phyloP scores from a whole-genome alignment of 2,797 vertebrate species.

The Takifugu rubripes region DNA sequence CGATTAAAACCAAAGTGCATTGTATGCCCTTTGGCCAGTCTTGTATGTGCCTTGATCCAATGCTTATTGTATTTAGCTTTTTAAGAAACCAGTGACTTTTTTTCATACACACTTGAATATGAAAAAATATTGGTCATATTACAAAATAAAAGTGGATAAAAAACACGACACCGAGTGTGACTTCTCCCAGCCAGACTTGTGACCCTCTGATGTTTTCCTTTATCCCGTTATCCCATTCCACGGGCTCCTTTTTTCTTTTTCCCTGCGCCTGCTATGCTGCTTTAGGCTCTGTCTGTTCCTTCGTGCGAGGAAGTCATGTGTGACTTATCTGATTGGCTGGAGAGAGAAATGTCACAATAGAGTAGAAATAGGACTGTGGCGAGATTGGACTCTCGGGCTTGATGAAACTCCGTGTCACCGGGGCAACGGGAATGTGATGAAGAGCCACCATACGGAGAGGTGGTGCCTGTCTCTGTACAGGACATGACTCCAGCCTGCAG shows the following conservation, averaged over 20 bases:
- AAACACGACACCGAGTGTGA: conserved; percentile 58
- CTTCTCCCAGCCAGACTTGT: conserved; percentile 13
- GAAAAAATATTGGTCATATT: conserved; percentile 97
- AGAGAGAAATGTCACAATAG: conserved; percentile 64
- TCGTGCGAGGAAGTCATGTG: conserved; percentile 69
- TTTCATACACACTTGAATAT: conserved; percentile 97
- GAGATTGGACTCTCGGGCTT: conserved; percentile 64
- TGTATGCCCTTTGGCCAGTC: conserved; percentile 99
- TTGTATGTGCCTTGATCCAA: conserved; percentile 99
- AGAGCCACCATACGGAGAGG: conserved; percentile 67
- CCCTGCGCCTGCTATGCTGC: conserved; percentile 53
- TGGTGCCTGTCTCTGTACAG: conserved; percentile 59
- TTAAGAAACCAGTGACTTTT: conserved; percentile 93
- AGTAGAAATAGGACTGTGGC: conserved; percentile 65
- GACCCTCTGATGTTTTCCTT: not conserved
- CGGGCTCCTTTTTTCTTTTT: conserved; percentile 9
- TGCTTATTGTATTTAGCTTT: conserved; percentile 99
- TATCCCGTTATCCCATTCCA: conserved; percentile 1
- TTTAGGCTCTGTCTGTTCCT: conserved; percentile 70
- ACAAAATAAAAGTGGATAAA: conserved; percentile 92
- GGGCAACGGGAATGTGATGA: conserved; percentile 66
- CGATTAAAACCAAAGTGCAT: conserved; percentile 99
- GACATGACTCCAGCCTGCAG: conserved; percentile 19
- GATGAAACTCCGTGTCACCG: conserved; percentile 50
- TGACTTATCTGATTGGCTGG: conserved; percentile 70